Percentiles rank a stretch among this genome's conserved stretches.
Evolutionary conservation across 2,888 invertebrate genomes (phyloP).

Genomic region (Octonoba sinensis): DNA sequence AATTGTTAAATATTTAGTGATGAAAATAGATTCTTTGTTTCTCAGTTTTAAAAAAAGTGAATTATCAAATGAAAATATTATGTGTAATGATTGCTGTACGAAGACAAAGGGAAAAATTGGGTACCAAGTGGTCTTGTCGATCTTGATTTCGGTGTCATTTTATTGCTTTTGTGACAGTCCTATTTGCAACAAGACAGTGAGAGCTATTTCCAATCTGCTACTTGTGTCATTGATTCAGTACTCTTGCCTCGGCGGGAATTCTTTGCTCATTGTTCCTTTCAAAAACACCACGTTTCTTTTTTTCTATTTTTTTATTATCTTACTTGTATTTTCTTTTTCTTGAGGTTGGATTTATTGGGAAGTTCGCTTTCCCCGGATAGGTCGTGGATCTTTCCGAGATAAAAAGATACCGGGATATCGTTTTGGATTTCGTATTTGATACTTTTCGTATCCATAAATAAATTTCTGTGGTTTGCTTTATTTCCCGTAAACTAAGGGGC

Average conservation of each 20-base stretch:
- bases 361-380: constrained; percentile 50
- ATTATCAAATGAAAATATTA: no score
- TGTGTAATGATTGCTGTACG: no score
- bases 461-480: constrained; percentile 48
- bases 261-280: constrained; percentile 42
- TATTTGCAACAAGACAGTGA: constrained; percentile 53
- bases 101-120: not conserved
- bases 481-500: constrained; percentile 12
- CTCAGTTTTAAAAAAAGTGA: no score
- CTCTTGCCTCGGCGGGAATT: constrained; percentile 30
- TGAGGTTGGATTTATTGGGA: constrained; percentile 38
- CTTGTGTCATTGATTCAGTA: constrained; percentile 50
- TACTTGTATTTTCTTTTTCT: constrained; percentile 24
- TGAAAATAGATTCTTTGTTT: no score
- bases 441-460: constrained; percentile 54
- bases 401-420: constrained; percentile 38
- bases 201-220: constrained; percentile 41
- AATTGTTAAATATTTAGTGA: no score
- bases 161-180: constrained; percentile 34
- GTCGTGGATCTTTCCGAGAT: constrained; percentile 41
- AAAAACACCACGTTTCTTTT: constrained; percentile 28
- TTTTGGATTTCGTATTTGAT: constrained; percentile 46
- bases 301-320: not conserved
- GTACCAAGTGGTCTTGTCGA: constrained; percentile 6
- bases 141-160: constrained; percentile 3